Conservation (phyloP, 1,140 invertebrate genomes). For the Popillia japonica region DNA sequence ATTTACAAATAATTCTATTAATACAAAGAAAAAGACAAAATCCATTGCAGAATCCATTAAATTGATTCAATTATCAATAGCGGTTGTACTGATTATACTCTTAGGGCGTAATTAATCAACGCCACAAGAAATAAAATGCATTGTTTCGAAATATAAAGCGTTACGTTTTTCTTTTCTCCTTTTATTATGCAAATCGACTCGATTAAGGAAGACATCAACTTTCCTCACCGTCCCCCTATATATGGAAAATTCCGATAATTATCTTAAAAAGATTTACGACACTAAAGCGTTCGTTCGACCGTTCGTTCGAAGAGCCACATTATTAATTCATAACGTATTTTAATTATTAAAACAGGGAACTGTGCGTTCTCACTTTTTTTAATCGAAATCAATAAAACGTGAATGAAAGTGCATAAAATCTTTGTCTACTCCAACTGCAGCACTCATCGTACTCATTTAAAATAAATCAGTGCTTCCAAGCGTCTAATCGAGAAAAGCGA, state of each 20-base stretch:
- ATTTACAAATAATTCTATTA: too few relatives aligned
- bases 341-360: background rate
- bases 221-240: constrained; percentile 9
- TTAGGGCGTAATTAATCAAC: constrained; percentile 15
- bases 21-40: too few relatives aligned
- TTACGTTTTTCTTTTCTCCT: background rate
- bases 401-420: background rate
- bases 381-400: background rate
- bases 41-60: background rate
- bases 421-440: background rate
- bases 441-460: background rate
- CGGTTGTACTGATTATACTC: constrained; percentile 4
- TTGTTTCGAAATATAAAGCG: constrained; percentile 27
- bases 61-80: background rate
- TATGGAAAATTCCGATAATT: constrained; percentile 13
- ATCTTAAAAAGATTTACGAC: constrained; percentile 27
- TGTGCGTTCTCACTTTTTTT: background rate
- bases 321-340: constrained; percentile 19
- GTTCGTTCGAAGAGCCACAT: background rate
- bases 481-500: background rate
- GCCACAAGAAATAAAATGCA: background rate
- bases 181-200: constrained; percentile 24
- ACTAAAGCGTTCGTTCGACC: background rate
- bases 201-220: constrained; percentile 17
- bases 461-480: constrained; percentile 19